phyloP scores from a whole-genome alignment of 2,113 vertebrate genomes.

The Cercopithecus mona region DNA sequence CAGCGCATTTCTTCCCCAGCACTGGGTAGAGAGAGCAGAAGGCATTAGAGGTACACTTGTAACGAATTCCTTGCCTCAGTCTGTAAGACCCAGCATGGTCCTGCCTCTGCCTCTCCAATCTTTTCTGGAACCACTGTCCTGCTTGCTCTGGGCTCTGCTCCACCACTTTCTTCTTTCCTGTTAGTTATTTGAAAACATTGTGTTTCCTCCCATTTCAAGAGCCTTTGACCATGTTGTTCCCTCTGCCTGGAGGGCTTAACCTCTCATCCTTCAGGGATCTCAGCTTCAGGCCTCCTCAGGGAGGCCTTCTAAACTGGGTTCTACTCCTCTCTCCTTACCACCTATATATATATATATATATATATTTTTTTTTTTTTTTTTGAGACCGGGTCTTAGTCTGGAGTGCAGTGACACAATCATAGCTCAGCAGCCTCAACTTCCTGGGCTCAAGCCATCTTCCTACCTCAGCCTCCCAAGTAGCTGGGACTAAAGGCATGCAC shows the following conservation, averaged over 20 bases:
- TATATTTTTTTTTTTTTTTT: too few relatives aligned
- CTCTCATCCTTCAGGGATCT: background rate
- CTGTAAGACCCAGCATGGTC: background rate
- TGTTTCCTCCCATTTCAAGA: background rate
- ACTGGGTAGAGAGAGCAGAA: background rate
- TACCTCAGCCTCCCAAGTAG: too few relatives aligned
- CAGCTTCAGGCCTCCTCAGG: background rate
- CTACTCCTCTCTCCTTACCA: background rate
- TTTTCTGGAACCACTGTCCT: background rate
- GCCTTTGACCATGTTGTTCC: background rate
- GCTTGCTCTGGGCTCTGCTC: background rate
- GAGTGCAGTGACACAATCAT: too few relatives aligned
- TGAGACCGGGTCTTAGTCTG: too few relatives aligned
- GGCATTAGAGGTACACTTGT: background rate
- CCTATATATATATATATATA: background rate
- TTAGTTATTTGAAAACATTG: background rate
- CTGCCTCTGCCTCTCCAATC: background rate
- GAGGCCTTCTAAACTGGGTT: background rate
- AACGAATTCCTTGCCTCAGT: background rate
- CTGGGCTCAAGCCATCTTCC: too few relatives aligned
- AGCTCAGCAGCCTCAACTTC: too few relatives aligned
- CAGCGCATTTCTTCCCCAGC: background rate
- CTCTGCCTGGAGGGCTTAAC: background rate
- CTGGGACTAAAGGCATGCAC: too few relatives aligned
- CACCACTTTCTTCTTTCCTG: background rate